A percentile compares a stretch with the other conserved stretches of the same genome.
phyloP scores from a whole-genome alignment of 2,113 vertebrate genomes.

The Tapirus terrestris region DNA sequence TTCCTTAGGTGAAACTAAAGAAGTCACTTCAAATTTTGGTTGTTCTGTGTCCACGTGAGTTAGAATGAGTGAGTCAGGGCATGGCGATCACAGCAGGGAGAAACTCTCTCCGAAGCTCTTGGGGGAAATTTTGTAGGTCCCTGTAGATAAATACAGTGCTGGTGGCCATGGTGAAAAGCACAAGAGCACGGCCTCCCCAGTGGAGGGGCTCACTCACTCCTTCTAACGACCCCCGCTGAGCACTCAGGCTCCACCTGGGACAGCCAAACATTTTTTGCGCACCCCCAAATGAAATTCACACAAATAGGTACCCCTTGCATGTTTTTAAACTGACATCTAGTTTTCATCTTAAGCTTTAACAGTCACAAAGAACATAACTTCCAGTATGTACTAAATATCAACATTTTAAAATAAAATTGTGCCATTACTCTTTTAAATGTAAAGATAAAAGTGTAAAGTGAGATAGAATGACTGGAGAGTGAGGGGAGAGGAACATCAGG shows the following conservation, averaged over 20 bases:
- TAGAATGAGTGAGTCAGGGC: not conserved
- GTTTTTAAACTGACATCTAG: not conserved
- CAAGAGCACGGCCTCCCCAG: not conserved
- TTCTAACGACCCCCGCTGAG: not conserved
- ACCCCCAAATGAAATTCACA: not conserved
- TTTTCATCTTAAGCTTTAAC: not conserved
- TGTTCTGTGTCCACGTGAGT: not conserved
- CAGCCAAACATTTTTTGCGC: not conserved
- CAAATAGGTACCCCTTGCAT: not conserved
- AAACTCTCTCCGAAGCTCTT: not conserved
- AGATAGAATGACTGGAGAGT: not conserved
- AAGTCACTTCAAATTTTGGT: not conserved
- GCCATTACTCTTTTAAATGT: not conserved
- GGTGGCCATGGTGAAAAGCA: not conserved
- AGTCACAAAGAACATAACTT: not conserved
- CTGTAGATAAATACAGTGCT: not conserved
- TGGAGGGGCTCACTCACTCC: not conserved
- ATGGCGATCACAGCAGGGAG: not conserved
- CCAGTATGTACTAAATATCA: not conserved
- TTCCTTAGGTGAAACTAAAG: not conserved
- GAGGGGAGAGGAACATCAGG: not conserved
- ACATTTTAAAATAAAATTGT: not conserved
- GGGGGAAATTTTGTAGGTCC: not conserved
- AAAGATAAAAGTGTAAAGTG: not conserved
- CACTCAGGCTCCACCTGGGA: not conserved